Evolutionary conservation across 1,140 invertebrate genomes (phyloP), one percentile per base, ranked within the genome.

Genomic region (Physella acuta): DNA sequence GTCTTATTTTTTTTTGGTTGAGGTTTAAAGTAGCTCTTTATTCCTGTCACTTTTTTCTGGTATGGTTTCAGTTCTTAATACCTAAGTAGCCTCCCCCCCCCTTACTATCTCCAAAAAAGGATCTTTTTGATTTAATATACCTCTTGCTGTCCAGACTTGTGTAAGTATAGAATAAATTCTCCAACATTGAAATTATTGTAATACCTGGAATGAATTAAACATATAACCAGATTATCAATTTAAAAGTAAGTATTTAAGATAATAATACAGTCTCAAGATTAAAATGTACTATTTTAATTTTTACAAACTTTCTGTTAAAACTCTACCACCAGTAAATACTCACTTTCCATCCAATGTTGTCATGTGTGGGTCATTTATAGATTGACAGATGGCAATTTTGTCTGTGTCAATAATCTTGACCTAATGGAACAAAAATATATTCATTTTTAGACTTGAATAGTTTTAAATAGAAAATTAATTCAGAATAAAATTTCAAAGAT

Each of bases 311-410:
- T n/a, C 26, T 14, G 17, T 14, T 28, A 60, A 60, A 24, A n/a
- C 11, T 4, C 3, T 11, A 30, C 16, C 30, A 30, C 11, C 30
- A 30, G 11, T 14, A 60, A 55, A 24, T 55, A 72, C 73, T 70
- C 72, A 80, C 78, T 58, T 72, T 53, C 66, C 73, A 74, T 82
- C 79, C 62, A 80, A 79, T 1, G 78, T 75, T 11, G 73, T 74
- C 68, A 82, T 80, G 52, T 82, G 81, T 37, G 81, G 81, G 63
- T 82, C 81, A 62, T 81, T 81, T 72, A 79, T 76, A 14, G 81
- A 82, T 69, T 77, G 72, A 68, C 81, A 82, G 16, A 78, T 71
- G 2, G 75, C 76, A 60, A 74, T 71, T 51, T 71, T 76, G 59
- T 81, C 79, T 37, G 62, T 63, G 70, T 82, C 76, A n/a, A 73